phyloP scores from a whole-genome alignment of 1,140 invertebrate species.

The Trichonephila clavipes region DNA sequence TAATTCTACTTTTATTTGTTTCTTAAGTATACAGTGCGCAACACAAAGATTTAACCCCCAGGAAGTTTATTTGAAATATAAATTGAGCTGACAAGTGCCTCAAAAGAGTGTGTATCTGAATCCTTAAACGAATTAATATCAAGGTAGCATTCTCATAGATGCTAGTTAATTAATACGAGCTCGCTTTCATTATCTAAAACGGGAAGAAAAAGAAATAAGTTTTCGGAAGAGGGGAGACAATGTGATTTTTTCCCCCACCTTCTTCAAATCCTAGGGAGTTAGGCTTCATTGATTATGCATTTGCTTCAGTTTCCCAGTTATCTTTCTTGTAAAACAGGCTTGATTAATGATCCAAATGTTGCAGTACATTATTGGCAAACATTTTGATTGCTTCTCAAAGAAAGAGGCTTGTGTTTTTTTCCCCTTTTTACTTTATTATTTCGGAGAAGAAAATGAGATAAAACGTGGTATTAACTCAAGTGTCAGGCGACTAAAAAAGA shows the following conservation, averaged over 20 bases:
- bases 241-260: slow-evolving; percentile 47
- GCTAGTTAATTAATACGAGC: slow-evolving; percentile 75
- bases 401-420: slow-evolving; percentile 58
- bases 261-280: slow-evolving; percentile 24
- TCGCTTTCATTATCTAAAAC: slow-evolving; percentile 74
- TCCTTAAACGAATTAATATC: slow-evolving; percentile 75
- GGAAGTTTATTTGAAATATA: slow-evolving; percentile 66
- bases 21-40: not conserved
- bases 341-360: slow-evolving; percentile 76
- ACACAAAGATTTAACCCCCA: slow-evolving; percentile 33
- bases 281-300: slow-evolving; percentile 76
- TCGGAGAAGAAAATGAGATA: slow-evolving; percentile 76
- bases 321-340: slow-evolving; percentile 76
- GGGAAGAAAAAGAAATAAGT: slow-evolving; percentile 47
- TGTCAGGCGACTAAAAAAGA: slow-evolving; percentile 75
- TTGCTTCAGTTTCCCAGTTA: slow-evolving; percentile 76
- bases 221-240: slow-evolving; percentile 51
- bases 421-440: slow-evolving; percentile 73
- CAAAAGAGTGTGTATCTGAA: slow-evolving; percentile 53
- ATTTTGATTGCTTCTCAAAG: slow-evolving; percentile 76
- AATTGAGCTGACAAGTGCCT: slow-evolving; percentile 60
- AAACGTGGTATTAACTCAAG: slow-evolving; percentile 76
- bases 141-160: slow-evolving; percentile 71
- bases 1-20: too few species aligned
- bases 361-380: slow-evolving; percentile 77